Percentiles rank a stretch among this genome's conserved stretches.
Conservation (phyloP, 2,888 invertebrate genomes). For the Drosophila longiperda region DNA sequence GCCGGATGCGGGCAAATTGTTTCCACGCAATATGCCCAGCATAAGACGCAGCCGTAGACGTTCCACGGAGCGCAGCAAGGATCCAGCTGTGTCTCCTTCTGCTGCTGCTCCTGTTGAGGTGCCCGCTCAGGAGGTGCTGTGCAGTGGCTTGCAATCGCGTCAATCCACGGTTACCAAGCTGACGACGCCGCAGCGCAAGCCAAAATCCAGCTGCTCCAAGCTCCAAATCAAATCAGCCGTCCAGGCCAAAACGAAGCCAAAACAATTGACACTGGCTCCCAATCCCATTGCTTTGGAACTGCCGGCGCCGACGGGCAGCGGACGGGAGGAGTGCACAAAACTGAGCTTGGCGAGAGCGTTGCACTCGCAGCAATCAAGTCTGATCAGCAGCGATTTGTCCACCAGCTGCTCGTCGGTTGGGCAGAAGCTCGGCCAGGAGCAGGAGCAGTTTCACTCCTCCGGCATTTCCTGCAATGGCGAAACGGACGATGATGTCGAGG, state of each 20-base stretch:
- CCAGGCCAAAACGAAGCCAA: slow-evolving; percentile 68
- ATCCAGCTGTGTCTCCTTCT: slow-evolving; percentile 5
- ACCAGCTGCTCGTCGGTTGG: slow-evolving; percentile 19
- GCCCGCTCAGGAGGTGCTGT: slow-evolving; percentile 40
- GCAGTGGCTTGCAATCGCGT: slow-evolving; percentile 57
- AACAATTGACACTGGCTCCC: slow-evolving; percentile 70
- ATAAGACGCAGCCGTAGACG: slow-evolving; percentile 81
- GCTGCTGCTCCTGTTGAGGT: slow-evolving; percentile 20
- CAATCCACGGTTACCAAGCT: slow-evolving; percentile 74
- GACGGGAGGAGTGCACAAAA: slow-evolving; percentile 6
- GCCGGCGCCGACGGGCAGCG: slow-evolving; percentile 39
- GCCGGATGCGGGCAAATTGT: slow-evolving; percentile 79
- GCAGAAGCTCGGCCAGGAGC: slow-evolving; percentile 53
- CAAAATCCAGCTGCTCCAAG: slow-evolving; percentile 73
- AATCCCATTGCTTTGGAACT: slow-evolving; percentile 67
- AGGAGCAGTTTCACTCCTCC: slow-evolving; percentile 81
- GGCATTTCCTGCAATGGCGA: slow-evolving; percentile 84
- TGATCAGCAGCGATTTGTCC: slow-evolving; percentile 72
- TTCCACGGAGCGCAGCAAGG: slow-evolving; percentile 44
- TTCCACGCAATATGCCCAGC: slow-evolving; percentile 84
- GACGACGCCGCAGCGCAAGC: slow-evolving; percentile 61
- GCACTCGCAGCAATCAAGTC: slow-evolving; percentile 67
- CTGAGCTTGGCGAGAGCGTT: slow-evolving; percentile 64
- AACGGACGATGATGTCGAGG: slow-evolving; percentile 81
- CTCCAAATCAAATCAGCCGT: slow-evolving; percentile 60